Base-by-base conservation (phyloP, 2,888 invertebrate genomes). In the Cyaniris semiargus region DNA sequence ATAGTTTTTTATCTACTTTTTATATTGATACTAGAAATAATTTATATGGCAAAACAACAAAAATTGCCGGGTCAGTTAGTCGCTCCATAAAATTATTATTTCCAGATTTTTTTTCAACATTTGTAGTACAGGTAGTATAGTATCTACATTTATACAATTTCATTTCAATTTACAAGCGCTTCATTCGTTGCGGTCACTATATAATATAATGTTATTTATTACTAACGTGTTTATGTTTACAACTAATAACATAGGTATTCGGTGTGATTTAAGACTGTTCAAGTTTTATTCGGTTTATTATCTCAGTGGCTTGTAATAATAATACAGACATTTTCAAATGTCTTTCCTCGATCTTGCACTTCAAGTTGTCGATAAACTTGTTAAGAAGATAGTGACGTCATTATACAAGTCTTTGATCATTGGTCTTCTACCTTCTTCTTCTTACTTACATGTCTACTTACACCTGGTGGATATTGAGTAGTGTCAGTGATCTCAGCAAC, bases 401-500 rank as follows among this genome's bases (percentile, higher is more conserved):
- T 34, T 34, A 34, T 7, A 34, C 34, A 34, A 34, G 7, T 6
- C 34, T 34, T 34, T 34, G 34, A 34, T 34, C 1, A 34, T 34
- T 34, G 34, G 34, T 34, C 34, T 34, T 34, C 34, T 34, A 7
- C 7, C 34, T 34, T 34, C 34, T 34, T 34, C 34, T 34, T 34
- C 34, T 34, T 34, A 34, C 34, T 34, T 34, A 34, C 34, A 34
- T 34, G 7, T 34, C 34, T 7, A 34, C 7, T 7, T 34, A 34
- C 34, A 6, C 4, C n/a, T 1, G n/a, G n/a, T 56, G 53, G 15
- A 56, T 6, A 56, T 4, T 1, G 6, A 56, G n/a, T 21, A 8
- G 60, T 60, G 60, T 23, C 60, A 60, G 60, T 60, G 60, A 60
- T 21, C 60, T 60, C 60, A 23, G 23, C 60, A 60, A 60, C 60